phyloP scores from a whole-genome alignment of 2,888 invertebrate species.

The Dryococelus australis region DNA sequence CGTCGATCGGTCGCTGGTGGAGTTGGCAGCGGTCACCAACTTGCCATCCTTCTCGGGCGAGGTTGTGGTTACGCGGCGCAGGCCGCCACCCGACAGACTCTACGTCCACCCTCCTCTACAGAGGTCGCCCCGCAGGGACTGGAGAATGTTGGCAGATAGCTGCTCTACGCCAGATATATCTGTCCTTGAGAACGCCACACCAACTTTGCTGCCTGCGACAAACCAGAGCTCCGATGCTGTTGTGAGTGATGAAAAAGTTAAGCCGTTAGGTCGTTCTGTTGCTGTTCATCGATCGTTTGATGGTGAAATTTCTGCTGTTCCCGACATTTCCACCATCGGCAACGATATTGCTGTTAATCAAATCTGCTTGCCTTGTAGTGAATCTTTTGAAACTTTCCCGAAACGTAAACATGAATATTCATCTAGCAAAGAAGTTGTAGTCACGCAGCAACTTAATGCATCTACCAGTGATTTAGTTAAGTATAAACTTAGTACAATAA shows the following conservation, averaged over 20 bases:
- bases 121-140: neutral
- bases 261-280: neutral
- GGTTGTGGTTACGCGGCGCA: conserved; percentile 28
- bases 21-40: conserved; percentile 23
- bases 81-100: neutral
- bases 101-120: conserved; percentile 3
- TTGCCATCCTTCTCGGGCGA: conserved; percentile 34
- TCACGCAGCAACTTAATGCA: neutral
- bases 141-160: neutral
- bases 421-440: neutral
- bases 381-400: neutral
- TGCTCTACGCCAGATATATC: neutral
- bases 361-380: conserved; percentile 10
- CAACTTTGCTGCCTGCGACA: neutral
- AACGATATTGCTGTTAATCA: neutral
- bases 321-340: neutral
- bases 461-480: neutral
- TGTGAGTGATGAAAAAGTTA: neutral
- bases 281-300: neutral
- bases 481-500: conserved; percentile 17
- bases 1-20: conserved; percentile 13
- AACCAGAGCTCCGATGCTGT: conserved; percentile 22
- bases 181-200: neutral
- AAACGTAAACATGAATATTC: neutral
- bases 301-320: neutral